Base-by-base conservation (phyloP, 1,140 invertebrate species). In the Apis laboriosa region DNA sequence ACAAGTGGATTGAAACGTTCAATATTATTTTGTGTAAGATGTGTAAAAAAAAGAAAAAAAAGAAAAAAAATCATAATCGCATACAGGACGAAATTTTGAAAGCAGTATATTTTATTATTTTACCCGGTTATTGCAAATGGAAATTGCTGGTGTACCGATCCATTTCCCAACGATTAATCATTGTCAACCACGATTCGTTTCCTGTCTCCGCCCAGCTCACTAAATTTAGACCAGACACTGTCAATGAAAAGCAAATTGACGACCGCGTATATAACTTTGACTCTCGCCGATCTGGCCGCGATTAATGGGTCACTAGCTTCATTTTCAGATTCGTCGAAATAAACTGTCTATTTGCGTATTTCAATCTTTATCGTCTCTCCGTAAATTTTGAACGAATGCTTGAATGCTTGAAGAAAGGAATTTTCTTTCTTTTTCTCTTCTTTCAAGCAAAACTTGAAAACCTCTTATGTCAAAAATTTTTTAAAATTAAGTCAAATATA, bases 191-290 rank as follows among this genome's bases (percentile, higher is more conserved):
- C 83, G 83, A 84, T 84, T 84, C 83, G 83, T 84, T 84, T 82
- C 83, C 79, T 72, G 83, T 81, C 72, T 55, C 83, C 83, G 83
- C 83, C 83, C 83, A 76, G 83, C 58, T 58, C 83, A 84, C 83
- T 84, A 84, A 84, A 84, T 84, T 84, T 73, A 58, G 58, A 74
- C 63, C 83, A 84, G 79, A 75, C 79, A 76, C 83, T 84, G 83
- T 84, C 83, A 84, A 84, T 84, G 83, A 84, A 84, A 84, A 84
- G 70, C 83, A 74, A 84, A 84, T 84, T 81, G 83, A 84, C 83
- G 79, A 82, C 73, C 72, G 13, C 28, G 83, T 43, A 58, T 84
- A 76, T 84, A 84, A 84, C 83, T 84, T 84, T 81, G 83, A 84
- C 78, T 82, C 72, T 55, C n/a, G 66, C 28, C 19, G 17, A 9